Evolutionary conservation across 2,797 vertebrate species (phyloP), one percentile per base, ranked within the genome.

Genomic region (Hirundo rustica): DNA sequence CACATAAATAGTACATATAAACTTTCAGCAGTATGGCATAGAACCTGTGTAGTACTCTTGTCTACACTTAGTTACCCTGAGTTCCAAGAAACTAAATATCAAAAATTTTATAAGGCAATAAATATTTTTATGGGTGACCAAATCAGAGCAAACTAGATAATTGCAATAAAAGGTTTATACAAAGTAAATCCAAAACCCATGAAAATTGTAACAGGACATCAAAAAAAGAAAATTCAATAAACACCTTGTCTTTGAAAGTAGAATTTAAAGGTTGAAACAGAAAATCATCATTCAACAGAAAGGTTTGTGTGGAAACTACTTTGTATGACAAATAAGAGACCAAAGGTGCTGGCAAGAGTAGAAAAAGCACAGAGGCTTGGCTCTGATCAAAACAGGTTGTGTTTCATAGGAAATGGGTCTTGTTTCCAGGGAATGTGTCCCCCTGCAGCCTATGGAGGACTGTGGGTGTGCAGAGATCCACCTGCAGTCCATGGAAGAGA

Each of bases 171-270:
- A 45, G 5, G 5, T 58, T 91, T 85, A 47, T 64, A 50, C 8
- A 2, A 21, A 62, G 14, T 75, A 88, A 32, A 51, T 84, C 13
- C 81, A 76, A 95, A 95, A 23, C 0, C 19, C 5, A 7, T 47
- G 16, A 78, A 48, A 11, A 18, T 22, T 80, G 10, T 44, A 77
- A 62, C 51, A 93, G 29, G 30, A 36, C 15, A 61, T 61, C 8
- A 66, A 61, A 64, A 90, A 79, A 86, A 67, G 7, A 83, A 80
- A 93, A 90, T 51, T 75, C 36, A 66, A 10, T 72, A 8, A 80
- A 72, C 9, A 65, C 1, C 36, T 61, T 86, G 30, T 36, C 19
- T 80, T 85, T 92, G 47, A 85, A 93, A 83, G 10, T 0, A 72
- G 22, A 27, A 4, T 64, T 74, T 88, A 58, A 83, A 75, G 15